Evolutionary conservation across 1,140 invertebrate genomes (phyloP), one percentile per base, ranked within the genome.

Genomic region (Brachionus sp.): DNA sequence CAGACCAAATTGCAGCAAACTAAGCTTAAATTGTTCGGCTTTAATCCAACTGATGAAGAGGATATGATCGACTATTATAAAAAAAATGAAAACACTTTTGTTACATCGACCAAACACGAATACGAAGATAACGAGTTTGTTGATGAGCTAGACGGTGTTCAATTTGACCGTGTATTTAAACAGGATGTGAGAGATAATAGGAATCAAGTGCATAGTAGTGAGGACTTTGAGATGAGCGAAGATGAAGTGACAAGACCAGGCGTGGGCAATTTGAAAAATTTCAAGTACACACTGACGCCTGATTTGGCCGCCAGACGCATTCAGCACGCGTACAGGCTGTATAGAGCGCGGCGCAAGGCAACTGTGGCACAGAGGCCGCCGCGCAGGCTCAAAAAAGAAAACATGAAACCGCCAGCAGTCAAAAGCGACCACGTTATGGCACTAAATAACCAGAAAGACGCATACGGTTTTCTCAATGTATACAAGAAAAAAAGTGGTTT

Each of bases 1-100:
- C 77, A 80, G 29, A 80, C 50, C n/a, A 80, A 80, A 35, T 25
- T 80, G 12, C 77, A 57, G 33, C 77, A 80, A 13, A 80, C 77
- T 7, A 80, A 57, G 25, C 50, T 80, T 3, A 80, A 80, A 44
- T 44, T 80, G 29, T 80, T 80, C 77, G 77, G 77, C 2, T 80
- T 62, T 42, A 80, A 80, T 33, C 62, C 70, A 9, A 75, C 37
- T 33, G 70, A 75, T 46, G 70, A 75, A 44, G 70, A 75, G 37
- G 70, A 75, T 13, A 75, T 75, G 19, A 46, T 75, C 6, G 70
- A 75, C 1, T 75, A 75, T 75, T 44, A 29, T 39, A 46, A 75
- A 16, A 75, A 75, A 33, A 23, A 10, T 9, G 70, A 75, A 12
- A 75, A 46, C 25, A 75, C 70, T 0, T 75, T 75, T 75, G 25